phyloP scores from a whole-genome alignment of 2,113 vertebrate species.

The Garra rufa region DNA sequence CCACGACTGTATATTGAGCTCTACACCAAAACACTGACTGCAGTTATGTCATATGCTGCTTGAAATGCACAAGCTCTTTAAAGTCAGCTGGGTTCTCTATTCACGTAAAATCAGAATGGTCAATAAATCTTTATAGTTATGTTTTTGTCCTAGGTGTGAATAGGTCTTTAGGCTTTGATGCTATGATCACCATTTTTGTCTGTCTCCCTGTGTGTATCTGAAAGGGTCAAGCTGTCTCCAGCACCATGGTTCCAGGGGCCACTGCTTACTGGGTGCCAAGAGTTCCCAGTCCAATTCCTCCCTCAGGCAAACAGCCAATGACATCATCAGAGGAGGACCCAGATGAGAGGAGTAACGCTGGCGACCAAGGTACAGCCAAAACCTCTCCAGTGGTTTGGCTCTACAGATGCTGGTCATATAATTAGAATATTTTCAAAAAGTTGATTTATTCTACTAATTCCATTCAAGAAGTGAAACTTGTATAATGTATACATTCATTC shows the following conservation, averaged over 20 bases:
- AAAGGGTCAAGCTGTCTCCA: conserved; percentile 72
- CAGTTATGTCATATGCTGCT: background rate
- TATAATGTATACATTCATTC: too few species aligned
- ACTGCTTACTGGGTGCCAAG: conserved; percentile 77
- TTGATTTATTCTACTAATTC: too few species aligned
- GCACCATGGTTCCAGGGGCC: conserved; percentile 69
- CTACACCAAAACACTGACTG: background rate
- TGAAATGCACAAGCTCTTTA: background rate
- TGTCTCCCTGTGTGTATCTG: background rate
- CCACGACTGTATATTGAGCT: too few species aligned
- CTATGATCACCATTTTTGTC: background rate
- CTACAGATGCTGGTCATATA: too few species aligned
- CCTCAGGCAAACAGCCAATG: conserved; percentile 71
- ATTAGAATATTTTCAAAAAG: too few species aligned
- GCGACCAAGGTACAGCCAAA: conserved; percentile 68
- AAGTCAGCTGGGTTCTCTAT: background rate
- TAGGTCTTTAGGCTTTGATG: background rate
- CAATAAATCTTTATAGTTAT: background rate
- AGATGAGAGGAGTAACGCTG: conserved; percentile 73
- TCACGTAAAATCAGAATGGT: background rate
- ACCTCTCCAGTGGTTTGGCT: background rate
- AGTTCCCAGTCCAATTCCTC: conserved; percentile 64
- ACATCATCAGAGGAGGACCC: conserved; percentile 78
- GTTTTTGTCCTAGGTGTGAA: background rate
- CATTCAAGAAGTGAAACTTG: too few species aligned